Conservation (phyloP, 64 coral and sea anemone genomes). For the Montipora efflorescens region DNA sequence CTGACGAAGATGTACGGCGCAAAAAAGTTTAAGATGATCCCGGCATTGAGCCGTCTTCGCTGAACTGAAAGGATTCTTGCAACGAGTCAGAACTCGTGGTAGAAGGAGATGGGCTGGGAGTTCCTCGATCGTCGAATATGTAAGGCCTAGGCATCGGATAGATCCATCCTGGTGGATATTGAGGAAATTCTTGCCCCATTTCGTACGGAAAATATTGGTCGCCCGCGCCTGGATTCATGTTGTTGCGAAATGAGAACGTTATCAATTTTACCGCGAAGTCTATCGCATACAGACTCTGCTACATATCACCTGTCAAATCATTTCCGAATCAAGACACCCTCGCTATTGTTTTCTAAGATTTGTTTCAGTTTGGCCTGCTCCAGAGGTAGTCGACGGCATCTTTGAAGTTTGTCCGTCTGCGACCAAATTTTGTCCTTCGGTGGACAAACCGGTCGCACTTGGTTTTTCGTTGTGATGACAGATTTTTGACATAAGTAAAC, state of each 20-base stretch:
- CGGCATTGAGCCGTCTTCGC: too few relatives aligned
- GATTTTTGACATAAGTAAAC: conserved; percentile 32
- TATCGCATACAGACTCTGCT: conserved; percentile 14
- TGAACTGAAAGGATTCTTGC: too few relatives aligned
- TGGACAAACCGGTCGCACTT: conserved; percentile 49
- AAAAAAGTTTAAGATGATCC: too few relatives aligned
- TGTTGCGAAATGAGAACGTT: conserved; percentile 21
- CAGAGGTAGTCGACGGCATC: conserved; percentile 14
- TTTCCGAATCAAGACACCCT: conserved; percentile 21
- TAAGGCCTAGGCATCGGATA: neutral
- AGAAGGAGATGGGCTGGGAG: too few relatives aligned
- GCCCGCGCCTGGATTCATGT: conserved; percentile 26
- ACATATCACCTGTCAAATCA: conserved; percentile 35
- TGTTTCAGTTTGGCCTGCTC: conserved; percentile 17
- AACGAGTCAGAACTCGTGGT: too few relatives aligned
- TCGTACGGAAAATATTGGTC: neutral
- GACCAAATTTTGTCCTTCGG: conserved; percentile 10
- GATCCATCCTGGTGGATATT: conserved; percentile 26
- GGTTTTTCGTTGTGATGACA: conserved; percentile 59
- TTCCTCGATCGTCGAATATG: too few relatives aligned
- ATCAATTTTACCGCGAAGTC: neutral
- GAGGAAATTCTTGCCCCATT: neutral
- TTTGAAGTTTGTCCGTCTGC: neutral
- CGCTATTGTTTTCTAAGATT: conserved; percentile 16
- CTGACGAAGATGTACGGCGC: too few relatives aligned